phyloP scores from a whole-genome alignment of 2,113 vertebrate genomes.

The Rallus limicola region DNA sequence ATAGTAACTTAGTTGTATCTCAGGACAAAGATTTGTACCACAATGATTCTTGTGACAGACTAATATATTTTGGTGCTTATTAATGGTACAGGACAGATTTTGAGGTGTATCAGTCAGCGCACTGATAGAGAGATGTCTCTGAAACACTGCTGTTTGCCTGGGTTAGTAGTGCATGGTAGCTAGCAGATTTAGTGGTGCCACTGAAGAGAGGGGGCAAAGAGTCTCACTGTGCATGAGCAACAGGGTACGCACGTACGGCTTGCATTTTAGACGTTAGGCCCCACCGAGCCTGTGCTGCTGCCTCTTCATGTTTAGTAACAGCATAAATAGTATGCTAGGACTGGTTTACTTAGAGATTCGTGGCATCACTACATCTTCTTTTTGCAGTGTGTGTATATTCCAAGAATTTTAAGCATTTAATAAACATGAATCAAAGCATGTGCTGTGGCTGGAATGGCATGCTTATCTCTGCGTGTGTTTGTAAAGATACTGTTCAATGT shows the following conservation, averaged over 20 bases:
- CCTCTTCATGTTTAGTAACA: neutral
- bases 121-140: neutral
- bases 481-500: neutral
- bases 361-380: neutral
- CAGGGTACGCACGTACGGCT: fast-evolving
- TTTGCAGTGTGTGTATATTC: neutral
- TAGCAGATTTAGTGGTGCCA: neutral
- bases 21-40: neutral
- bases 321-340: neutral
- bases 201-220: neutral
- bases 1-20: neutral
- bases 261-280: neutral
- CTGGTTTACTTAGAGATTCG: neutral
- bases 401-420: conserved; percentile 24
- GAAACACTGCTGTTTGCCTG: neutral
- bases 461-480: neutral
- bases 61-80: neutral
- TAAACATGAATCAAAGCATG: conserved; percentile 7
- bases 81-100: neutral
- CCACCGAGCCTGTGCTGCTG: neutral
- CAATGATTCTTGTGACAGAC: neutral
- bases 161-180: too few species aligned
- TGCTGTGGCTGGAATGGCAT: conserved; percentile 4
- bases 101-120: neutral
- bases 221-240: neutral